Evolutionary conservation across 2,113 vertebrate genomes (phyloP).

Genomic region (Phocoena sinus): DNA sequence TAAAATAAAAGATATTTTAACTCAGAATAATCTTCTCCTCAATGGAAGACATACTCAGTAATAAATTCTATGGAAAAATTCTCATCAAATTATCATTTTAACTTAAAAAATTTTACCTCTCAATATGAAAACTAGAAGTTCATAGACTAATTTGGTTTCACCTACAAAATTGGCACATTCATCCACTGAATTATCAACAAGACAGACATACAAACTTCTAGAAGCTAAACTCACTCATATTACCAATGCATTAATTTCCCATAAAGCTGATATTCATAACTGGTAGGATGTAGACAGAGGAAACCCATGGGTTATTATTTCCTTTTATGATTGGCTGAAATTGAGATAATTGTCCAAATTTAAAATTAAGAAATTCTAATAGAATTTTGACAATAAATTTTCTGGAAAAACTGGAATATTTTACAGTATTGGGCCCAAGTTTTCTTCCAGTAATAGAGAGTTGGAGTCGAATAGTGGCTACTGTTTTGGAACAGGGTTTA

Average conservation of each 20-base stretch:
- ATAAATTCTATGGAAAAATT: not conserved
- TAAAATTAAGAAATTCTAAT: not conserved
- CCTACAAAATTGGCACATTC: not conserved
- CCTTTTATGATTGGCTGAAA: not conserved
- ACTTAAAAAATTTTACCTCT: not conserved
- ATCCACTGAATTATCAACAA: not conserved
- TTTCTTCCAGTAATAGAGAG: not conserved
- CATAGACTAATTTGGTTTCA: not conserved
- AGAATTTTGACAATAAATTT: not conserved
- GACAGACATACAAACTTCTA: not conserved
- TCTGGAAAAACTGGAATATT: not conserved
- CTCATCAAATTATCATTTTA: not conserved
- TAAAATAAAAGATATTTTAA: not conserved
- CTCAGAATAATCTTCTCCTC: not conserved
- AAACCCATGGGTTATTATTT: not conserved
- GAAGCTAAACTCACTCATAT: not conserved
- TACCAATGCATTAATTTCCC: not conserved
- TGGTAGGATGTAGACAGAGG: not conserved
- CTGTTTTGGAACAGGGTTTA: accelerated
- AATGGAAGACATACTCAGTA: not conserved
- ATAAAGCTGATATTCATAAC: not conserved
- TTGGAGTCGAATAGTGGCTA: not conserved
- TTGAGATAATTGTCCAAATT: not conserved
- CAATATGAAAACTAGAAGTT: not conserved
- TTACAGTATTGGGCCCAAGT: not conserved